phyloP scores from a whole-genome alignment of 2,888 invertebrate genomes.

The Craniophora ligustri region DNA sequence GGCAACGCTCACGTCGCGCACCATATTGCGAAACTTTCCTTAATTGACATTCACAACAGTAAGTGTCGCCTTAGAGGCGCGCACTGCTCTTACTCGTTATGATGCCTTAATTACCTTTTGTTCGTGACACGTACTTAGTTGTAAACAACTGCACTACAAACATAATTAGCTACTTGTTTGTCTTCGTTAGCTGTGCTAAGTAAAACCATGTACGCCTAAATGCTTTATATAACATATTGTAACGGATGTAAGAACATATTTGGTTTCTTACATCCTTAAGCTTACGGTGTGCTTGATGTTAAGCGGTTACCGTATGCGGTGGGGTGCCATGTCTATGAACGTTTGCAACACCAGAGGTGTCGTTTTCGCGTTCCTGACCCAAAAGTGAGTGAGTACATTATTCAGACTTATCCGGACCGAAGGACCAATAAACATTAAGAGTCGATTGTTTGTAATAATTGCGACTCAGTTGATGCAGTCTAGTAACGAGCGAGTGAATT shows the following conservation, averaged over 20 bases:
- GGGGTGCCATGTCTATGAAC: too few species aligned
- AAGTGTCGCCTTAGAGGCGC: conserved; percentile 52
- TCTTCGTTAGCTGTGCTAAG: conserved; percentile 33
- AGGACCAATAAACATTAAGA: not conserved
- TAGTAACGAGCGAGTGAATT: conserved; percentile 13
- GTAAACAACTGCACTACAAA: conserved; percentile 50
- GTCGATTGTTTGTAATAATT: conserved; percentile 5
- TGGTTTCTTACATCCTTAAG: too few species aligned
- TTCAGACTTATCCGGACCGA: not conserved
- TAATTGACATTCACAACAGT: conserved; percentile 73
- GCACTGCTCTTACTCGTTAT: conserved; percentile 56
- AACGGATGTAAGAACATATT: too few species aligned
- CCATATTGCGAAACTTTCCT: conserved; percentile 71
- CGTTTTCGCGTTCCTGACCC: too few species aligned
- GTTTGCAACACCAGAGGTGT: too few species aligned
- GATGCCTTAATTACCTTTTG: conserved; percentile 65
- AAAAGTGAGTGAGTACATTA: too few species aligned
- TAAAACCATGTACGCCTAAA: conserved; percentile 21
- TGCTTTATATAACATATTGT: conserved; percentile 1
- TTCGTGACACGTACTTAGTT: conserved; percentile 52
- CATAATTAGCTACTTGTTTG: conserved; percentile 48
- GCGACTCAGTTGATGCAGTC: conserved; percentile 12
- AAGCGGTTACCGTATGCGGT: too few species aligned
- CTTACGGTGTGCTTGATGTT: too few species aligned
- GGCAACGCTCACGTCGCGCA: conserved; percentile 51